Evolutionary conservation across 1,140 invertebrate species (phyloP), one percentile per base, ranked within the genome.

Genomic region (Ladona fulva): DNA sequence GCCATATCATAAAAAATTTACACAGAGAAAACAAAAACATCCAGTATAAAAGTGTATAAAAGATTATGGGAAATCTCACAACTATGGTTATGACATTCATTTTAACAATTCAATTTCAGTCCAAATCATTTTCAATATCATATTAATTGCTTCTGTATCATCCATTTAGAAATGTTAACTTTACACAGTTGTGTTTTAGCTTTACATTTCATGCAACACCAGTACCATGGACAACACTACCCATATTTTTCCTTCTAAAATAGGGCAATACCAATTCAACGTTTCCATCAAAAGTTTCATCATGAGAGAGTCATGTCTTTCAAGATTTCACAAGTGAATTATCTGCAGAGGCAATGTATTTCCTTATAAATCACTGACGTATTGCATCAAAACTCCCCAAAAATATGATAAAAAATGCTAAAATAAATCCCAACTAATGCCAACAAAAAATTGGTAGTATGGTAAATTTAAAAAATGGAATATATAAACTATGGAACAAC

Each of bases 1-100:
- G 52, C 3, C n/a, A 3, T 66, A 22, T 66, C 12, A 12, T 16
- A 66, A 66, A 66, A 52, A 66, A 3, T 19, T 66, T 22, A 66
- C 29, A 37, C 29, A 37, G 29, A 12, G 14, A 66, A 52, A 66
- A 66, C 52, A 66, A 66, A 66, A 66, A 66, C 52, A 66, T 66
- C 52, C 52, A 66, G 52, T 66, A 66, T 66, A 66, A 66, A 66
- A 66, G 52, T 66, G 52, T 66, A 66, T 66, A 66, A 66, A 66
- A 66, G 52, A 16, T 12, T 6, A 19, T 66, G 52, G 52, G 52
- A 16, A 16, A 66, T 66, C 52, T 66, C 52, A 66, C 52, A 66
- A 19, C 1, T 66, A 66, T 66, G 12, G n/a, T 19, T 6, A 19
- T 66, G 52, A 66, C 52, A 66, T 66, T 66, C 52, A 66, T 66